Evolutionary conservation across 2,888 invertebrate genomes (phyloP).

Genomic region (Neoitamus cyanurus): DNA sequence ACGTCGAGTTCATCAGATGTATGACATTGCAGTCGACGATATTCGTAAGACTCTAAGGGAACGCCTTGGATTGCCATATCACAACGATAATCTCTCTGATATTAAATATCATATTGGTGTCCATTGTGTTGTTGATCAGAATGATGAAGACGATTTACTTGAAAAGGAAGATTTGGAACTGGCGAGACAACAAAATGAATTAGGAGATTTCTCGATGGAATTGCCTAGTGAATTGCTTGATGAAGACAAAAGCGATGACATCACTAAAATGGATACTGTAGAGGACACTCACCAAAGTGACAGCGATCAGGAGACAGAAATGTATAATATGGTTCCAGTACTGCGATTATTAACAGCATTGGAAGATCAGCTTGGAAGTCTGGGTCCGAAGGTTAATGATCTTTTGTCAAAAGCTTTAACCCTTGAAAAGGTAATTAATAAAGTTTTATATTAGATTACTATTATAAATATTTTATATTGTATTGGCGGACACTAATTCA

Average conservation of each 20-base stretch:
- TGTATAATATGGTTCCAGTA: conserved; percentile 70
- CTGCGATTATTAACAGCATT: conserved; percentile 81
- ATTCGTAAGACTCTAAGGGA: conserved; percentile 59
- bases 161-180: neutral
- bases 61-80: conserved; percentile 62
- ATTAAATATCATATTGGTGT: conserved; percentile 76
- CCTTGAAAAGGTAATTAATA: conserved; percentile 71
- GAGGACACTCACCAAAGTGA: neutral
- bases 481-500: neutral
- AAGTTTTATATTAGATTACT: neutral
- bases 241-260: neutral
- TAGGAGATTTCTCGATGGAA: neutral
- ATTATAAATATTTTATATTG: neutral
- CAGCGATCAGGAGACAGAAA: neutral
- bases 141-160: neutral
- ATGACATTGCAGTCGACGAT: conserved; percentile 74
- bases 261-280: neutral
- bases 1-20: conserved; percentile 79
- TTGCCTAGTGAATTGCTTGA: neutral
- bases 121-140: conserved; percentile 60
- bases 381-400: conserved; percentile 81
- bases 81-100: conserved; percentile 69
- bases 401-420: conserved; percentile 76
- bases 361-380: conserved; percentile 82
- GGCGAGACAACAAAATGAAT: neutral